These are phyloP conservation scores for Iselma pallidipennis DNA, from an alignment of 2,888 invertebrate species.

Conservation along the genomic window DNA sequence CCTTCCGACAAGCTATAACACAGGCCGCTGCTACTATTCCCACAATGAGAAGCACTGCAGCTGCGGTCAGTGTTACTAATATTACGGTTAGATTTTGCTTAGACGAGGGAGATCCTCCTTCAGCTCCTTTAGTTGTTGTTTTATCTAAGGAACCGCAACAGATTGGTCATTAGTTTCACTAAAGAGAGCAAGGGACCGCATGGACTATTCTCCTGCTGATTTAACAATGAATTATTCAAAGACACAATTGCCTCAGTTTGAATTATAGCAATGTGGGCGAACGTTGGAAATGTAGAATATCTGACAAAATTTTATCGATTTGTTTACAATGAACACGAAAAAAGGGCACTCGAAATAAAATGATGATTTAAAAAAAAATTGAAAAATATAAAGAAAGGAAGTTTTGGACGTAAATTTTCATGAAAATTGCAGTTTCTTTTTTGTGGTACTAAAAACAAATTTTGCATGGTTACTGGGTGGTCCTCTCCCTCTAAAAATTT, in stretches of 20 bases:
- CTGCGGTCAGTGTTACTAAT: constrained; percentile 49
- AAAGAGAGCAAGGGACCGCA: constrained; percentile 8
- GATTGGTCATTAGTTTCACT: constrained; percentile 33
- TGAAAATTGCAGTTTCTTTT: neutral
- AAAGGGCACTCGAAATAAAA: neutral
- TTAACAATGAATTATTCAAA: neutral
- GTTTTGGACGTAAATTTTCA: neutral
- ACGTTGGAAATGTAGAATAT: constrained; percentile 7
- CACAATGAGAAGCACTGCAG: constrained; percentile 50
- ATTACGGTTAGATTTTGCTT: constrained; percentile 50
- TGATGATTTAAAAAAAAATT: neutral
- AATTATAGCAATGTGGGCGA: neutral
- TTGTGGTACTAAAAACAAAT: neutral
- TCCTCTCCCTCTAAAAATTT: neutral
- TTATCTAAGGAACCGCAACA: constrained; percentile 37
- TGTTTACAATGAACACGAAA: neutral
- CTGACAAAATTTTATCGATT: constrained; percentile 4
- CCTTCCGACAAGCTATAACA: constrained; percentile 49
- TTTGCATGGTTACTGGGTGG: neutral
- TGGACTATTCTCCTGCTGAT: neutral
- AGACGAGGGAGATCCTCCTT: constrained; percentile 31
- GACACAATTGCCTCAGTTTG: constrained; percentile 8
- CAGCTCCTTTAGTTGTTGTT: constrained; percentile 32
- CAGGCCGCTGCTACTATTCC: constrained; percentile 50
- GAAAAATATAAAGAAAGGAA: neutral